Percentiles rank a stretch among this genome's conserved stretches.
Evolutionary conservation across 2,888 invertebrate species (phyloP).

Genomic region (Atrina japonica): DNA sequence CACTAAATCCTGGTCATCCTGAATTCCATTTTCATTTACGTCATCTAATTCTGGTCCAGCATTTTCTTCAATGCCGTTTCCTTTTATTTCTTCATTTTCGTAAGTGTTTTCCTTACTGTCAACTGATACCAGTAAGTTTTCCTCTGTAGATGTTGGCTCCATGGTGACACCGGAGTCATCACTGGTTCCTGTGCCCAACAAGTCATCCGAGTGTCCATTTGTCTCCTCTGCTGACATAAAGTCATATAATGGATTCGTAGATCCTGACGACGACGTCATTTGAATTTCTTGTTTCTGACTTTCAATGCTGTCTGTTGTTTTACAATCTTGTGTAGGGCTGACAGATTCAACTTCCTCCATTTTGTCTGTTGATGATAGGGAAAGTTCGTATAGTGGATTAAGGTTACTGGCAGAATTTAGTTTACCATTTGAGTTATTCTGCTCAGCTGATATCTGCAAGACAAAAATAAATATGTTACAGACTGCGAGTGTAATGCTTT

Average conservation of each 20-base stretch:
- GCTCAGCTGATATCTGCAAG: slow-evolving; percentile 19
- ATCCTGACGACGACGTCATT: slow-evolving; percentile 43
- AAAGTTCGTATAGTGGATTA: slow-evolving; percentile 63
- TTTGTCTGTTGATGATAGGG: slow-evolving; percentile 43
- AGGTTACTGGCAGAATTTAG: slow-evolving; percentile 4
- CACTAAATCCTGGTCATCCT: slow-evolving; percentile 17
- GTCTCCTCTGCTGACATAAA: slow-evolving; percentile 53
- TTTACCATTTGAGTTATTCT: neutral
- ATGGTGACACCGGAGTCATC: slow-evolving; percentile 50
- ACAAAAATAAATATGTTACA: neutral
- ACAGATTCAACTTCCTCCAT: slow-evolving; percentile 45
- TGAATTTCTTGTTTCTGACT: slow-evolving; percentile 37
- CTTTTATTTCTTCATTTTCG: slow-evolving; percentile 14
- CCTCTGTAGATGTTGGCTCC: slow-evolving; percentile 34
- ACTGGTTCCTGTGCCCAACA: slow-evolving; percentile 38
- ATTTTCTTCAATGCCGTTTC: slow-evolving; percentile 18
- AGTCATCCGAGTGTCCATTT: slow-evolving; percentile 52
- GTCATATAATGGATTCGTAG: slow-evolving; percentile 60
- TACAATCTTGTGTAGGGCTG: slow-evolving; percentile 48
- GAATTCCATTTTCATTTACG: slow-evolving; percentile 31
- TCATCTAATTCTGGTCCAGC: slow-evolving; percentile 29
- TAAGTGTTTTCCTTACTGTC: slow-evolving; percentile 16
- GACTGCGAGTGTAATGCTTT: too few species aligned
- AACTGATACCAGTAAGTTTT: slow-evolving; percentile 17
- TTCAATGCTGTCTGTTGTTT: slow-evolving; percentile 26